Evolutionary conservation across 2,888 invertebrate species (phyloP).

Genomic region (Itoplectis maculator): DNA sequence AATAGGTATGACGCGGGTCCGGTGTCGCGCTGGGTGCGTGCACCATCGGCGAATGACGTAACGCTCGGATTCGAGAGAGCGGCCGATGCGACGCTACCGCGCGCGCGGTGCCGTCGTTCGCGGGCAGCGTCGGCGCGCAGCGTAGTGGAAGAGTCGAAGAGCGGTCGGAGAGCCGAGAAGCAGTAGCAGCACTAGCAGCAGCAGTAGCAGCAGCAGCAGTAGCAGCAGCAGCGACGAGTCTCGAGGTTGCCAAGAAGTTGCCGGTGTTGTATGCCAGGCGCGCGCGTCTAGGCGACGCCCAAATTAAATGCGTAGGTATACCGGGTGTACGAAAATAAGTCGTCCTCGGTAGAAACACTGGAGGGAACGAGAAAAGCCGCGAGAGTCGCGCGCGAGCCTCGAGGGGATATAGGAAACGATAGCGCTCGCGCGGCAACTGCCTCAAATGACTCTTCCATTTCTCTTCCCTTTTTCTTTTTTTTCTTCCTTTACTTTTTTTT

Average conservation of each 20-base stretch:
- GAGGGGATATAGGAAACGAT: conserved; percentile 36
- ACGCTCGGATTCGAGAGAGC: conserved; percentile 38
- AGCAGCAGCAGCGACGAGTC: conserved; percentile 24
- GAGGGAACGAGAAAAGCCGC: conserved; percentile 44
- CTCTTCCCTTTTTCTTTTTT: not conserved
- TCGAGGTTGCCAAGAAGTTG: conserved; percentile 68
- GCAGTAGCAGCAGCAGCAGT: conserved; percentile 23
- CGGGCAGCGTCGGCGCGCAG: conserved; percentile 28
- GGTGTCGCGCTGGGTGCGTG: conserved; percentile 32
- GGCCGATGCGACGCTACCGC: conserved; percentile 18
- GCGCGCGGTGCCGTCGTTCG: conserved; percentile 31
- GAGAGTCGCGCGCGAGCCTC: conserved; percentile 25
- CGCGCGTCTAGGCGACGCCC: conserved; percentile 76
- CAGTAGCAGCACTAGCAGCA: not conserved
- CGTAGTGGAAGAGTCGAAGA: conserved; percentile 34
- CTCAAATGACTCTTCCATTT: not conserved
- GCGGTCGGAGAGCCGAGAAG: no score
- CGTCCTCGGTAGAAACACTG: conserved; percentile 71
- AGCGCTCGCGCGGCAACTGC: conserved; percentile 1
- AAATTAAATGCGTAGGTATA: conserved; percentile 77
- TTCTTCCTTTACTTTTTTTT: not conserved
- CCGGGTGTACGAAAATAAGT: conserved; percentile 76
- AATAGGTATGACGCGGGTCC: conserved; percentile 17
- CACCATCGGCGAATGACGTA: conserved; percentile 58
- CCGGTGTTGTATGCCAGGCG: conserved; percentile 63